A percentile compares a stretch with the other conserved stretches of the same genome.
Evolutionary conservation across 1,140 invertebrate species (phyloP).

Genomic region (Drosophila ercepeae): DNA sequence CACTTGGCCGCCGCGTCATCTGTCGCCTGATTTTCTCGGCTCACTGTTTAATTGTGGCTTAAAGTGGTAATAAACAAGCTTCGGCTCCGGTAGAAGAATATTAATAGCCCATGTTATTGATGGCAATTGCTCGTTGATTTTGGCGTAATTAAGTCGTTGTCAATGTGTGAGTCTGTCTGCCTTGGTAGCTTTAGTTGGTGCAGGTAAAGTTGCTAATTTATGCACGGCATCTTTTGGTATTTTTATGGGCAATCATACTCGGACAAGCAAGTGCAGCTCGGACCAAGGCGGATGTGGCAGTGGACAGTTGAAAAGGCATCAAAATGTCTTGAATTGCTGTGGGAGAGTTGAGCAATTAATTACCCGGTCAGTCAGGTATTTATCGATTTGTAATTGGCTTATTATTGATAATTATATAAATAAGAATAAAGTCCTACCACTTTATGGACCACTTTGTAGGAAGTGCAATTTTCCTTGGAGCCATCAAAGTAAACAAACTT

Average conservation of each 20-base stretch:
- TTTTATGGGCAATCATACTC: constrained; percentile 38
- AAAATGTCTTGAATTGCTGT: constrained; percentile 6
- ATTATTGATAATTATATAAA: background rate
- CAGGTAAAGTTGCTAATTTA: constrained; percentile 49
- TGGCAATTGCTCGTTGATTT: constrained; percentile 83
- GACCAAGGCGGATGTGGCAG: constrained; percentile 23
- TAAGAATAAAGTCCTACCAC: background rate
- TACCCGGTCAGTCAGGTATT: background rate
- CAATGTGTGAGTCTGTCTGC: constrained; percentile 27
- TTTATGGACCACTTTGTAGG: constrained; percentile 8
- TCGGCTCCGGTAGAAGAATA: constrained; percentile 66
- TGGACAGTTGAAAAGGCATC: constrained; percentile 15
- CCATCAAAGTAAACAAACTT: constrained; percentile 23
- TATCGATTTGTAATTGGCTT: background rate
- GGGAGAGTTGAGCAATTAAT: constrained; percentile 13
- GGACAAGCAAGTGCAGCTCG: constrained; percentile 27
- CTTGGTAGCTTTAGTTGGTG: constrained; percentile 16
- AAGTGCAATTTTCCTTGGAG: constrained; percentile 8
- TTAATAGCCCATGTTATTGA: constrained; percentile 83
- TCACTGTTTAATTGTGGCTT: constrained; percentile 75
- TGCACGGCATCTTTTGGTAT: constrained; percentile 51
- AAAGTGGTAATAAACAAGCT: constrained; percentile 79
- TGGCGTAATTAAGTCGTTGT: constrained; percentile 83
- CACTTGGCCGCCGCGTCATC: constrained; percentile 50
- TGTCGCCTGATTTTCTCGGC: constrained; percentile 44